Evolutionary conservation across 1,140 invertebrate genomes (phyloP), one percentile per base, ranked within the genome.

Genomic region (Achroia grisella): DNA sequence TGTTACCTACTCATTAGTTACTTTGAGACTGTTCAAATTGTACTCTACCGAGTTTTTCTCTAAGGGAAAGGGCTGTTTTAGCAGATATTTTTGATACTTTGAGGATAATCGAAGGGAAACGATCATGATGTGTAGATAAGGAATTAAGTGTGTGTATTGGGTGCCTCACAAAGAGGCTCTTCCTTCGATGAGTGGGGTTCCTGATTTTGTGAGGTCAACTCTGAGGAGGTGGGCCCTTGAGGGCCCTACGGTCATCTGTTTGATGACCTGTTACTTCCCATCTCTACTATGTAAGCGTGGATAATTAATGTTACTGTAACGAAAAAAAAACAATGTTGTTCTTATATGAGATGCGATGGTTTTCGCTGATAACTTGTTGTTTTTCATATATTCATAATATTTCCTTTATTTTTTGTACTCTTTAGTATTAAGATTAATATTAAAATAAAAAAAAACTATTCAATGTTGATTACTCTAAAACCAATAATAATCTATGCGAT

Each of bases 321-420:
- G 63, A 72, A 72, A 71, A 74, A 79, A 48, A 78, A 66, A 77
- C 71, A 71, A 80, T 74, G 78, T 85, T 82, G 78, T 80, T 82
- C 78, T 80, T 82, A 75, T 76, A 82, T 73, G 69, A 78, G 63
- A 77, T 69, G 81, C 77, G 81, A 79, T 73, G 54, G 53, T 68
- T 68, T 79, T 82, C 78, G 76, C 74, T 68, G 63, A 80, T 77
- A 65, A 79, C 76, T 80, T 85, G 81, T 85, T 85, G 81, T 76
- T 85, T 83, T 85, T 80, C 76, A 82, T 77, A 77, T 82, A 85
- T 76, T 85, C 78, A 74, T 84, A 75, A 84, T 80, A 82, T 81
- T 85, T 85, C 78, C 78, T 85, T 85, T 85, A 85, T 85, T 85
- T 85, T 85, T 85, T 85, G 78, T 85, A 85, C 81, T 85, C 81